Base-by-base conservation (phyloP, 2,797 vertebrate species). In the Scleropages formosus region DNA sequence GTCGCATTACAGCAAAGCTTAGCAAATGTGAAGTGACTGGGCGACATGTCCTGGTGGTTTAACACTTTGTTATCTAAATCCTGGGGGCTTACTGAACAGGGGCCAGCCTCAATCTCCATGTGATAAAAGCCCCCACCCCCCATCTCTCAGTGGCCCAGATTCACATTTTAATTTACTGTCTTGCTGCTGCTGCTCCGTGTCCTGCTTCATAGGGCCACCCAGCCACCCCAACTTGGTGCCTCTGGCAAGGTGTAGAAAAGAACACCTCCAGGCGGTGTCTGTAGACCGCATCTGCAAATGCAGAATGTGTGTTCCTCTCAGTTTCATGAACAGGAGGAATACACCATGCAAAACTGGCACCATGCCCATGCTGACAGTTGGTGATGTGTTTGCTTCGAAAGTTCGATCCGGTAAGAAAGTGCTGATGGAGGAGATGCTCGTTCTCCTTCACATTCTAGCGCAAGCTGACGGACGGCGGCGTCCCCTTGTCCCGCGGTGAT, bases 11-110 rank as follows among this genome's bases (percentile, higher is more conserved):
- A 49, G 39, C 31, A 68, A 71, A 80, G 82, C 80, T 88, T 84
- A 89, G 78, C 78, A 83, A 89, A 90, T 85, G 83, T 76, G 80
- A 84, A 75, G 79, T 87, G 86, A 88, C 87, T 86, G 79, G 73
- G 80, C 72, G 80, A 62, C 68, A 84, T 81, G 82, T 78, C 70
- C 71, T 83, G 77, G 78, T 78, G 82, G 60, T 83, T 84, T 89
- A 80, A 79, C 82, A 83, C 80, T 81, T 81, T 77, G 78, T 81
- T 78, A 77, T 87, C 77, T 87, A 82, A 81, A 82, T 86, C 69
- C 76, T 63, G 61, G 69, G 59, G 64, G 69, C 73, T 75, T 72
- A 70, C 77, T 76, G 74, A 49, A 70, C 78, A 78, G 76, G 77
- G 76, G 75, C 76, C 75, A 77, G 67, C 49, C 68, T 46, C 72